Base-by-base conservation (phyloP, 1,140 invertebrate species). In the Drosophila parabipectinata region DNA sequence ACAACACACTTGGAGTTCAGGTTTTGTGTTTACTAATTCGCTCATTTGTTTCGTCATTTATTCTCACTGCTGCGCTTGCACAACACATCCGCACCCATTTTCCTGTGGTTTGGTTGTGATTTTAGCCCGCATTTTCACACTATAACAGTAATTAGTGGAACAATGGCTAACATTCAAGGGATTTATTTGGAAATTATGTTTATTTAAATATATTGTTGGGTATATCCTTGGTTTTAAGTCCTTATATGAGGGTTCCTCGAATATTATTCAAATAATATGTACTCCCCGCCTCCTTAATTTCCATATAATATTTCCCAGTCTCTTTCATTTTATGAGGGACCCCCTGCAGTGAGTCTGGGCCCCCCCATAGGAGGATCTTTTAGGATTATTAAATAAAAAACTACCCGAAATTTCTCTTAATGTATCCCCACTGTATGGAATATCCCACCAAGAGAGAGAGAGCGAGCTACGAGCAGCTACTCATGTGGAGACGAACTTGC, bases 11-110 rank as follows among this genome's bases (percentile, higher is more conserved):
- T 5, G 26, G 50, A 54, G 64, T 69, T 57, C 12, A 26, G 67
- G 64, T 50, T 69, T 50, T 39, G 28, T 39, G 28, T 71, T 41
- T 41, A 64, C 63, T 51, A 67, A 67, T 67, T 67, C 63, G 14
- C 44, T n/a, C 45, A 63, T 51, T 66, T 64, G 59, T 67, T 67
- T 64, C 63, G 47, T 67, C 63, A 67, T 28, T 48, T 39, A 34
- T 68, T 69, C 51, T 68, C 63, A 56, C 32, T 50, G 18, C 32
- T 26, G 4, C 6, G 26, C 26, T 69, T 69, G 67, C 34, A 32
- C 64, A 26, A 68, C 47, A 68, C 47, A 44, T 53, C 21, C 15
- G 24, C 24, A 6, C 12, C 34, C n/a, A 15, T 26, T 18, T 34
- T 34, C 48, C 34, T 34, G 21, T 21, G 21, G 21, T 47, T 10